A percentile compares a stretch with the other conserved stretches of the same genome.
phyloP scores from a whole-genome alignment of 2,113 vertebrate species.

The Hippopotamus amphibius region DNA sequence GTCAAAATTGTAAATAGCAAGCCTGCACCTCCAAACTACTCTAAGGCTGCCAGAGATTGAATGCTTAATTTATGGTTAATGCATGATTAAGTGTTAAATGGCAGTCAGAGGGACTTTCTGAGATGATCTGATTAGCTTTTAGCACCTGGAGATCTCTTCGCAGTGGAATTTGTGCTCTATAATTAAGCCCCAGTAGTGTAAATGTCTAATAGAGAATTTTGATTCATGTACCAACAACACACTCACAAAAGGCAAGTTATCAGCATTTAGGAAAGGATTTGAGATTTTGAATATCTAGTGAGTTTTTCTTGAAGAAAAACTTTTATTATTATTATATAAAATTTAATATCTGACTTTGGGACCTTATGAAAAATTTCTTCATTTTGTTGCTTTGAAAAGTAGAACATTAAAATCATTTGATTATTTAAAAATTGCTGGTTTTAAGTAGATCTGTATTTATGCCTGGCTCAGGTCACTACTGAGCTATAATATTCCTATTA shows the following conservation, averaged over 20 bases:
- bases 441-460: neutral
- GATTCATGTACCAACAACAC: neutral
- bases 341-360: constrained; percentile 17
- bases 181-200: constrained; percentile 52
- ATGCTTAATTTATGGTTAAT: constrained; percentile 66
- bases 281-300: neutral
- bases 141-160: constrained; percentile 59
- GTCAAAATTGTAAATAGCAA: constrained; percentile 67
- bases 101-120: constrained; percentile 45
- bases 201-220: constrained; percentile 44
- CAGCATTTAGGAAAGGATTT: neutral
- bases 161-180: constrained; percentile 40
- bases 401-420: neutral
- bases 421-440: neutral
- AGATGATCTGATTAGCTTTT: constrained; percentile 68
- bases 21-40: neutral
- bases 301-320: neutral
- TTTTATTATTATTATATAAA: neutral
- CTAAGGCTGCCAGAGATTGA: neutral
- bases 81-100: constrained; percentile 66
- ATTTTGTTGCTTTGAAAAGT: constrained; percentile 23
- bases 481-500: neutral
- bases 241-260: neutral
- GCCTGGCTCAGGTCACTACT: neutral
- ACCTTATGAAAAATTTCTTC: neutral